A percentile compares a stretch with the other conserved stretches of the same genome.
These are phyloP conservation scores for Philereme vetulata DNA, from an alignment of 2,888 invertebrate genomes.

Conservation along the genomic window DNA sequence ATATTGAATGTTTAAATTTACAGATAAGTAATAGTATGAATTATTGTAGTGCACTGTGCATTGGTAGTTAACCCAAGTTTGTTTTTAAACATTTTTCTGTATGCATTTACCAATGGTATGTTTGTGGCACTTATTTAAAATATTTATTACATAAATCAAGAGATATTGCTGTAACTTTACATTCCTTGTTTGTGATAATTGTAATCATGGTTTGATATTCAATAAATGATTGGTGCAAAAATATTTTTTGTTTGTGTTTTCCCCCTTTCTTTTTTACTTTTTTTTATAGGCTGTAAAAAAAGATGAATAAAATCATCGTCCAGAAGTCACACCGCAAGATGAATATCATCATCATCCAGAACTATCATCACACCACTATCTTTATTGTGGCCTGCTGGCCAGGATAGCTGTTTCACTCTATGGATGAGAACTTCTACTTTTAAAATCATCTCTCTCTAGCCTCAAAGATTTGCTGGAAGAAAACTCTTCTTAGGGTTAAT, in stretches of 20 bases:
- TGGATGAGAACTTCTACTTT: too few relatives aligned
- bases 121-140: constrained; percentile 5
- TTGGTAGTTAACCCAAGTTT: constrained; percentile 17
- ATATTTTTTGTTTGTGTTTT: constrained; percentile 1
- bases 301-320: too few relatives aligned
- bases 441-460: too few relatives aligned
- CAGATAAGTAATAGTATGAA: constrained; percentile 33
- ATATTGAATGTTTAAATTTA: constrained; percentile 42
- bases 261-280: neutral
- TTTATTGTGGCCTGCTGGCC: too few relatives aligned
- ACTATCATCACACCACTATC: too few relatives aligned
- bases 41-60: constrained; percentile 29
- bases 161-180: constrained; percentile 37
- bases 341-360: too few relatives aligned
- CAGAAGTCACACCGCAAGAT: too few relatives aligned
- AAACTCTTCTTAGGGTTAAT: too few relatives aligned
- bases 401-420: too few relatives aligned
- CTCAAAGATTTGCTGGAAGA: too few relatives aligned
- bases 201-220: constrained; percentile 53
- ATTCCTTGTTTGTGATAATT: constrained; percentile 54
- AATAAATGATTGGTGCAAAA: constrained; percentile 57
- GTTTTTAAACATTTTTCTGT: constrained; percentile 16
- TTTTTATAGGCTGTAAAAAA: too few relatives aligned
- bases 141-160: constrained; percentile 11
- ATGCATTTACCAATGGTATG: constrained; percentile 1